These are phyloP conservation scores for Bombus confusus DNA, from an alignment of 1,140 invertebrate genomes.

Conservation along the genomic window DNA sequence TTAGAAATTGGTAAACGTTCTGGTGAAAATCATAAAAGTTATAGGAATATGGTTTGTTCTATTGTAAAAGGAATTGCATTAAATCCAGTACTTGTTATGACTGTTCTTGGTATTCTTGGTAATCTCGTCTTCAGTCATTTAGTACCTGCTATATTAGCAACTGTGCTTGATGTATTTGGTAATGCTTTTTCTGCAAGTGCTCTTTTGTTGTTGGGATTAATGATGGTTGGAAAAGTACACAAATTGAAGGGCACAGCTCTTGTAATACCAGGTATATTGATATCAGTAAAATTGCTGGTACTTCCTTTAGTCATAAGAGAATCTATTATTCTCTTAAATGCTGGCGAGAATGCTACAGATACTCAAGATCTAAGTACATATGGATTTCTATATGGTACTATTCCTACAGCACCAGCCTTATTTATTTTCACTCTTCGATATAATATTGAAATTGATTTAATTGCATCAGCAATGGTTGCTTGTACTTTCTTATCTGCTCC, in stretches of 20 bases:
- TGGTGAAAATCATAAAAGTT: conserved; percentile 61
- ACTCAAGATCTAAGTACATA: conserved; percentile 93
- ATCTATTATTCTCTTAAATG: conserved; percentile 89
- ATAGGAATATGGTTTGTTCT: conserved; percentile 77
- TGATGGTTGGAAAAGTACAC: conserved; percentile 96
- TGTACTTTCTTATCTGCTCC: conserved; percentile 97
- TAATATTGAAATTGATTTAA: conserved; percentile 92
- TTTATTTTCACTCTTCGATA: conserved; percentile 97
- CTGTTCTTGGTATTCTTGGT: conserved; percentile 93
- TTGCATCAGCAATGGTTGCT: conserved; percentile 95
- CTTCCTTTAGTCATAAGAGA: conserved; percentile 94
- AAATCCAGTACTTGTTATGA: conserved; percentile 97
- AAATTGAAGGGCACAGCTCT: conserved; percentile 89
- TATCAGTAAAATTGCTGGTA: conserved; percentile 94
- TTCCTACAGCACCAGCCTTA: conserved; percentile 96
- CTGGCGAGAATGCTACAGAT: conserved; percentile 87
- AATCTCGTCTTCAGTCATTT: conserved; percentile 92
- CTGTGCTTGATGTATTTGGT: conserved; percentile 91
- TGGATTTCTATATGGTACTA: conserved; percentile 97
- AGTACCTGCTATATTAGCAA: conserved; percentile 89
- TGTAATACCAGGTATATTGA: conserved; percentile 92
- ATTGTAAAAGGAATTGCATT: conserved; percentile 88
- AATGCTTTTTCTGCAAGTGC: conserved; percentile 95
- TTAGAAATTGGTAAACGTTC: conserved; percentile 92
- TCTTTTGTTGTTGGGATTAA: conserved; percentile 93